Percentiles rank a stretch among this genome's conserved stretches.
Evolutionary conservation across 2,113 vertebrate species (phyloP).

Genomic region (Callaeas wilsoni): DNA sequence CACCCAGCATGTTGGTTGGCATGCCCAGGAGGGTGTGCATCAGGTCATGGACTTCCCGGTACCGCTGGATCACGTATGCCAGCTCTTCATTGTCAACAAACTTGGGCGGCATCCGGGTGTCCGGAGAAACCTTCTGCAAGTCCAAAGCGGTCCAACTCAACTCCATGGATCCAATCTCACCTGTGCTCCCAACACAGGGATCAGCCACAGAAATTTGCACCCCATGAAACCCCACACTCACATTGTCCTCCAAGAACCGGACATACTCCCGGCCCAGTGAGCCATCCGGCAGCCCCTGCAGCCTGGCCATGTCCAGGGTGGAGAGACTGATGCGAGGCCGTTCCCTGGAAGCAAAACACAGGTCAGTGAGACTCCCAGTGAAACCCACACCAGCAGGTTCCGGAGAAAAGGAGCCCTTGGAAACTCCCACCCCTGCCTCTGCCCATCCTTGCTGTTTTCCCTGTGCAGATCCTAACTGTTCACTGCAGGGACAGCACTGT

Average conservation of each 20-base stretch:
- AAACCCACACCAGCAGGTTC: neutral
- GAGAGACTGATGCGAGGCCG: constrained; percentile 87
- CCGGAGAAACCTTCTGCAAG: constrained; percentile 87
- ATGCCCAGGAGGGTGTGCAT: constrained; percentile 92
- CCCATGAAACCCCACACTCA: constrained; percentile 58
- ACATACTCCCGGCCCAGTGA: constrained; percentile 87
- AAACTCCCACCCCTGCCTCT: neutral
- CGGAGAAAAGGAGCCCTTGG: neutral
- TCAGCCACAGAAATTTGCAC: neutral
- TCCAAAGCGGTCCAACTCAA: neutral
- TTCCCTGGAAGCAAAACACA: constrained; percentile 72
- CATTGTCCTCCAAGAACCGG: constrained; percentile 87
- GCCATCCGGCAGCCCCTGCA: constrained; percentile 80
- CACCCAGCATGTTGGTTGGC: constrained; percentile 96
- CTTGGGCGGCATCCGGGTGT: constrained; percentile 84
- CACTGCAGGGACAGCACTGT: neutral
- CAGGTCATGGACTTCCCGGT: constrained; percentile 92
- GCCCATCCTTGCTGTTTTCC: neutral
- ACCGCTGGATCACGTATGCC: constrained; percentile 91
- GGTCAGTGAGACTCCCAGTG: neutral
- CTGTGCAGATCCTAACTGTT: neutral
- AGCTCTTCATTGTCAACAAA: constrained; percentile 93
- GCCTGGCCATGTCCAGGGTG: constrained; percentile 78
- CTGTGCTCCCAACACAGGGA: neutral
- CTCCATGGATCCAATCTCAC: neutral